Evolutionary conservation across 1,140 invertebrate genomes (phyloP), one percentile per base, ranked within the genome.

Genomic region (Tenebrio molitor): DNA sequence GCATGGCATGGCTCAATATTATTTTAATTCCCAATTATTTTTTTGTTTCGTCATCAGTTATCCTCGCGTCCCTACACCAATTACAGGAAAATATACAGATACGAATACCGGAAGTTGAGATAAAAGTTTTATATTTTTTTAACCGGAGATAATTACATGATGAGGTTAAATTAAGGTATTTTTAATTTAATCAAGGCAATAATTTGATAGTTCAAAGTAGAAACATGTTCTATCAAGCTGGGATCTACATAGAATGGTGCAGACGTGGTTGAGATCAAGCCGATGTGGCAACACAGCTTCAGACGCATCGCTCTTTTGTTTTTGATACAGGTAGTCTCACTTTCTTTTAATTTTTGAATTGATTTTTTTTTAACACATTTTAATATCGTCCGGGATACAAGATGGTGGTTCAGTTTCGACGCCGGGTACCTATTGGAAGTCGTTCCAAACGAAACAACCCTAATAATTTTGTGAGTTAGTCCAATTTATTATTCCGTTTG

Each of bases 181-280:
- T 58, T 58, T 58, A 58, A 58, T 58, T 58, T 58, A 58, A 58
- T 58, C 50, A 29, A 58, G 23, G 50, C 23, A 58, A 58, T 58
- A 58, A 58, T 58, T 58, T 58, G 23, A 58, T 33, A 58, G 50
- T 58, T 29, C 12, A 25, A 58, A 58, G n/a, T 29, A 58, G 50
- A 58, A 58, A 58, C 50, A 58, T 58, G 50, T 58, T 25, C 23
- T 58, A 58, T 58, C 50, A 14, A 29, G 50, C 50, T 29, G 3
- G 50, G 14, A 58, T 58, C 50, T 58, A 25, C 23, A 58, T 29
- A 58, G 44, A 50, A 58, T 58, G 50, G 25, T 58, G 50, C 50
- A 58, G 50, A 58, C 50, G 50, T 58, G 50, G 50, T 58, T 58
- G 50, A 58, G 50, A 58, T 58, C 50, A 50, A 50, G 15, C 21